Evolutionary conservation across 2,113 vertebrate genomes (phyloP), one percentile per base, ranked within the genome.

Genomic region (Hippocampus barbouri): DNA sequence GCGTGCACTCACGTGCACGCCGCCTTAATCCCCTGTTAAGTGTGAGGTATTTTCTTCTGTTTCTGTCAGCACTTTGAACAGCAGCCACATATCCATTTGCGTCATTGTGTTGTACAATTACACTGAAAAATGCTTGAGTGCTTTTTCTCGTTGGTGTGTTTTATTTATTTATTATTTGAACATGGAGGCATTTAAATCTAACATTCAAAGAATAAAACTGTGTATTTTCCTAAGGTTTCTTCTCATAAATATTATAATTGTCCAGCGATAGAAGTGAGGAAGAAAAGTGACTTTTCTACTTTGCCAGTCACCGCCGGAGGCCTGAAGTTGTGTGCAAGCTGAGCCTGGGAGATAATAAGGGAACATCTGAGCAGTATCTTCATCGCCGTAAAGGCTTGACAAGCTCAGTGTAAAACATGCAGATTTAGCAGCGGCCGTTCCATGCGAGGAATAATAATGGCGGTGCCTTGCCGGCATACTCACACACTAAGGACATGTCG

Each of bases 211-310:
- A 89, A 84, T 88, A 90, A 89, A 89, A 86, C 79, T 68, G 74
- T 78, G 23, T 76, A 85, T 88, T 56, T 86, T 89, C 75, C 79
- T 74, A 67, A 38, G 84, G 81, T 71, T 82, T 71, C 65, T 79
- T 77, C 88, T 91, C 84, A 91, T 91, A 91, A 91, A 91, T 92
- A 91, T 91, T 91, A 80, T 91, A 92, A 92, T 92, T 92, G 84
- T 89, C 83, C 83, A 76, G 71, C 70, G 83, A 89, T 89, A 83
- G 83, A 90, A 86, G 74, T 72, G 82, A 67, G 2, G 43, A 74
- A 38, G 78, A 45, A 65, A 64, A 43, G 63, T 77, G 80, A 88
- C 85, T 87, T 84, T 88, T 79, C 40, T 78, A 79, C 71, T 81
- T 86, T 89, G 83, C 74, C 80, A 72, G 83, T 85, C 77, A 86